phyloP scores from a whole-genome alignment of 1,140 invertebrate species.

The Xylocopa sonorina region DNA sequence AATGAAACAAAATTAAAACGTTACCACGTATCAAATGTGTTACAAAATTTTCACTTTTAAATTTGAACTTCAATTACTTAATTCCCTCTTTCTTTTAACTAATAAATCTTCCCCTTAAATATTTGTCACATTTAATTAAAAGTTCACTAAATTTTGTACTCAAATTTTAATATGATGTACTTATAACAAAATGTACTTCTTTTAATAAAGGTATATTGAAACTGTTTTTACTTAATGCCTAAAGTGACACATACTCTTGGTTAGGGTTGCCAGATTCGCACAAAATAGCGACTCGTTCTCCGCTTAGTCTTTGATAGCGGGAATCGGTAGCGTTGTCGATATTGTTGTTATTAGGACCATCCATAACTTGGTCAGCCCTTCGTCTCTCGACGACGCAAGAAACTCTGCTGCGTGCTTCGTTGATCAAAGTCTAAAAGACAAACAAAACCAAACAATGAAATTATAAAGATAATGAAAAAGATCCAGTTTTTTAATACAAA shows the following conservation, averaged over 20 bases:
- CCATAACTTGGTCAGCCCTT: constrained; percentile 90
- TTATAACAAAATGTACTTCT: no score
- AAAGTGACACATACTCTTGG: constrained; percentile 81
- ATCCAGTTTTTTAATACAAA: no score
- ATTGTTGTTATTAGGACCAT: constrained; percentile 82
- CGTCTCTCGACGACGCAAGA: constrained; percentile 94
- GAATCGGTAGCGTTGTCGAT: constrained; percentile 87
- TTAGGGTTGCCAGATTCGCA: constrained; percentile 90
- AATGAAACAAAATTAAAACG: background rate
- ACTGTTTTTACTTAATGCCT: no score
- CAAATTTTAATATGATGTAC: no score
- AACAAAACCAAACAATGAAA: background rate
- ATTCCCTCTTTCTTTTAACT: no score
- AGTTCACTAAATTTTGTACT: no score
- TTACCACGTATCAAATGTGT: background rate
- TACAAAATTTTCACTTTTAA: background rate
- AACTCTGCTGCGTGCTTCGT: constrained; percentile 85
- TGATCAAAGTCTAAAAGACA: constrained; percentile 72
- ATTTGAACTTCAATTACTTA: background rate
- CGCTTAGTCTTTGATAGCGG: constrained; percentile 87
- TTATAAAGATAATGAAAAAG: background rate
- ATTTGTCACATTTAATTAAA: no score
- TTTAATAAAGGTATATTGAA: no score
- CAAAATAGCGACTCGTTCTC: constrained; percentile 92
- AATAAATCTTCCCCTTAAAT: no score